Evolutionary conservation across 2,888 invertebrate genomes (phyloP), one percentile per base, ranked within the genome.

Genomic region (Alsophila aescularia): DNA sequence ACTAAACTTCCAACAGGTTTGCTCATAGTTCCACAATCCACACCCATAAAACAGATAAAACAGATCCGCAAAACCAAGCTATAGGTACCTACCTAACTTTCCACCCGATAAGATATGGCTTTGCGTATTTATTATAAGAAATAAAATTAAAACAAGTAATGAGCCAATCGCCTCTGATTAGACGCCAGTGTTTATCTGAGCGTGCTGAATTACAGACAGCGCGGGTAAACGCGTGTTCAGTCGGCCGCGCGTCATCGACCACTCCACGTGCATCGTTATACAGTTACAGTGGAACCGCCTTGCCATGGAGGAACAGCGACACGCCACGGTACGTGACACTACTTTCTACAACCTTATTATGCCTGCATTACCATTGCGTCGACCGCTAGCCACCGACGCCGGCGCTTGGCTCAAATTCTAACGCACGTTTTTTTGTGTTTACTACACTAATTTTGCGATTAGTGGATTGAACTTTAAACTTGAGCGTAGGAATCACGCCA

Each of bases 391-490:
- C 37, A 15, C 34, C n/a, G 37, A 21, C 52, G 49, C 39, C 24
- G 3, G 48, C 51, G 41, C 31, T 52, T 35, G 48, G 27, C 24
- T 34, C 41, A 47, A 53, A 40, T 53, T 55, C 39, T 40, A 66
- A 60, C 69, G 65, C 72, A 73, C 72, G 66, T 63, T 62, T 60
- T 58, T 61, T 62, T 14, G 40, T 77, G 70, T 69, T 73, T 69
- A 72, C 63, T 58, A 66, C 18, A 18, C 5, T 2, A 1, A 24
- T 74, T 68, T 76, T 72, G 72, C 68, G 64, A 75, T 72, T 71
- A 67, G 67, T 66, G 70, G 76, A 74, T 68, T 89, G 89, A 89
- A 89, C 90, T 90, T 88, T 89, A 89, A 69, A 85, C 88, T 81
- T 72, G 73, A 73, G 73, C 71, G 81, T 77, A 75, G 71, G 71